phyloP scores from a whole-genome alignment of 2,888 invertebrate species.

The Drosophila quinaria region DNA sequence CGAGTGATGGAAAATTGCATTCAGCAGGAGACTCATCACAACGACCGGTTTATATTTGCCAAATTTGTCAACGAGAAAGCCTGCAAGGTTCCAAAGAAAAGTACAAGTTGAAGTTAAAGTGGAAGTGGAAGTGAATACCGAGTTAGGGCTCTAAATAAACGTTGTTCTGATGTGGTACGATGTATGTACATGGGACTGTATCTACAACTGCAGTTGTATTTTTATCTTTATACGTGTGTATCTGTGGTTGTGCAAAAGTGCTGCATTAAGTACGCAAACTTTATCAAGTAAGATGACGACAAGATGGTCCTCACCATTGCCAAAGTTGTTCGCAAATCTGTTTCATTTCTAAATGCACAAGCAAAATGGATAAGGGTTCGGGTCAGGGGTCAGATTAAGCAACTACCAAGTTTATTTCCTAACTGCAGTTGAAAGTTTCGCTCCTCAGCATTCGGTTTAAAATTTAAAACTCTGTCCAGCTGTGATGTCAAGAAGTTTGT shows the following conservation, averaged over 20 bases:
- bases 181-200: constrained; percentile 1
- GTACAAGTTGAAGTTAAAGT: constrained; percentile 5
- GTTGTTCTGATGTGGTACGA: background rate
- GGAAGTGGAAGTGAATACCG: constrained; percentile 9
- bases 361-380: too few relatives aligned
- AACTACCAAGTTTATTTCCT: constrained; percentile 20
- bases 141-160: constrained; percentile 33
- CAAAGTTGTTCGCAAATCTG: constrained; percentile 45
- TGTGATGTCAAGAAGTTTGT: background rate
- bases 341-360: constrained; percentile 8
- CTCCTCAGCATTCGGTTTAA: constrained; percentile 17
- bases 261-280: constrained; percentile 48
- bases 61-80: constrained; percentile 94
- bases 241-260: constrained; percentile 28
- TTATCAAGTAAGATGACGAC: constrained; percentile 49
- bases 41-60: constrained; percentile 94
- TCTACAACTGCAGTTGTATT: too few relatives aligned
- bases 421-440: constrained; percentile 25
- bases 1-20: constrained; percentile 92
- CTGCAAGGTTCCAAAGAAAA: constrained; percentile 85
- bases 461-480: constrained; percentile 12
- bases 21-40: constrained; percentile 91
- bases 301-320: constrained; percentile 39
- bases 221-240: background rate
- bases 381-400: constrained; percentile 21